Base-by-base conservation (phyloP, 2,113 vertebrate species). In the Seriola rivoliana region DNA sequence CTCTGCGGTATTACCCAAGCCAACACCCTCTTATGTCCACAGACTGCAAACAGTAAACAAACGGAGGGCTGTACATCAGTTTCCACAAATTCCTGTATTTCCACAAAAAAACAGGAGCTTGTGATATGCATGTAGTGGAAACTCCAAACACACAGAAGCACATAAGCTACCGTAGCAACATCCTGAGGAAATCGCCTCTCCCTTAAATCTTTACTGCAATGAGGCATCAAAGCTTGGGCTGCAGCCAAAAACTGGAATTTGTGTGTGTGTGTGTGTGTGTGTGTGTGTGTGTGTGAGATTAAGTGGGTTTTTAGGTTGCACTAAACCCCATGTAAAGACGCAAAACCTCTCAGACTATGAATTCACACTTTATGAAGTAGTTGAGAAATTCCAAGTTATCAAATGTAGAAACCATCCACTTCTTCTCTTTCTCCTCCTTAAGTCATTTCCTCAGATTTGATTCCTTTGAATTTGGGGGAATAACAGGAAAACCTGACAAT, bases 171-270 rank as follows among this genome's bases (percentile, higher is more conserved):
- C 73, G 63, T 8, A 73, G 79, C 44, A 77, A 88, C 90, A 84
- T 92, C 91, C 91, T 90, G 86, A 88, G 91, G 92, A 92, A 90
- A 75, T 42, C 36, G 52, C 87, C 89, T 89, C 85, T 80, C 84
- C 84, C 71, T 80, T 58, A 78, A 58, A 80, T 59, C 34, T 78
- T 66, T 64, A 72, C 79, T 67, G 74, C 84, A 77, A 82, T 3
- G 2, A 81, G 34, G 58, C 80, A 86, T 91, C 86, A 87, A 87
- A 91, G 82, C 78, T 48, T 68, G 63, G 71, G 16, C 73, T 6
- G 19, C 8, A 66, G 36, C 65, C 82, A 78, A 44, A 59, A 75
- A 57, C 10, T 50, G 12, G 4, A 55, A 58, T 5, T 8, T 55
- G 12, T 42, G 13, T 65, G 21, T 25, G 19, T 3, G n/a, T 42